Evolutionary conservation across 1,140 invertebrate species (phyloP).

Genomic region (Chlorops oryzae): DNA sequence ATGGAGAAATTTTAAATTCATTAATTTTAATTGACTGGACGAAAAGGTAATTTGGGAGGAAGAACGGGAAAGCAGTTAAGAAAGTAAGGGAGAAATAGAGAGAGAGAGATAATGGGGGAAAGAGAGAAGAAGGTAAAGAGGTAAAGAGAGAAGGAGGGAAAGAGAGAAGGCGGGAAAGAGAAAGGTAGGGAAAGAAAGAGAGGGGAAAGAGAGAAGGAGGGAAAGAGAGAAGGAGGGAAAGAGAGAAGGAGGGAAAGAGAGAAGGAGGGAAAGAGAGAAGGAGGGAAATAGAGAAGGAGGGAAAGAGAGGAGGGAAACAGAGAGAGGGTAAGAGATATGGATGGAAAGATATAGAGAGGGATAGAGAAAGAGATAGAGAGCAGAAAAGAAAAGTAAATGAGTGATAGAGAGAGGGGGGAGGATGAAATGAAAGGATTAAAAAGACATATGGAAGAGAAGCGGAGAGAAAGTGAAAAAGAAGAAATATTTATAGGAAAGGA

Average conservation of each 20-base stretch:
- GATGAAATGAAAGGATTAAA: not conserved
- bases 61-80: too few relatives aligned
- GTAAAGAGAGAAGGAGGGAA: not conserved
- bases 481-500: not conserved
- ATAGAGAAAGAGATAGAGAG: not conserved
- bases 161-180: not conserved
- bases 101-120: not conserved
- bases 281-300: not conserved
- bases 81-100: not conserved
- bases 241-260: not conserved
- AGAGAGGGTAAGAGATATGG: not conserved
- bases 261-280: not conserved
- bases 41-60: too few relatives aligned
- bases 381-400: not conserved
- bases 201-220: not conserved
- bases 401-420: not conserved
- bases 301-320: not conserved
- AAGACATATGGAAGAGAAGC: not conserved
- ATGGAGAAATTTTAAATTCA: too few relatives aligned
- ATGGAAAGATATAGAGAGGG: not conserved
- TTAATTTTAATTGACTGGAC: too few relatives aligned
- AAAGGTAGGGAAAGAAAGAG: too few relatives aligned
- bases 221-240: not conserved
- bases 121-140: slow-evolving; percentile 1
- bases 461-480: not conserved